Base-by-base conservation (phyloP, 2,888 invertebrate species). In the Itoplectis maculator region DNA sequence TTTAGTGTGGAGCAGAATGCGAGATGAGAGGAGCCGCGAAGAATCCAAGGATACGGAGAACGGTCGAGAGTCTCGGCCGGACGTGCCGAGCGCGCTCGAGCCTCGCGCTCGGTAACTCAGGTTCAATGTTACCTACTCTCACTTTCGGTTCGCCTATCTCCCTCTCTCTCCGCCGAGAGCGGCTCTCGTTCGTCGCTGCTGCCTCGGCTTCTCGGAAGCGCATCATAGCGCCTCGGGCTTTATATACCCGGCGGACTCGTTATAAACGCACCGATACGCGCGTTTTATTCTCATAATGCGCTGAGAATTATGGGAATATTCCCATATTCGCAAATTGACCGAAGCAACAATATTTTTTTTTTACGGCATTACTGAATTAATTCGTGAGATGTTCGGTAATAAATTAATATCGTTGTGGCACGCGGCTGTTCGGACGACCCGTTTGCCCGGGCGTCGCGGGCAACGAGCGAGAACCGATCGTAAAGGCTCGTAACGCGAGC, bases 111-210 rank as follows among this genome's bases (percentile, higher is more conserved):
- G 70, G 65, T 76, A 66, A 76, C 76, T 81, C 81, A 88, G 88
- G 88, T 89, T 88, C 89, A 89, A 89, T 88, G 88, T 86, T 88
- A 89, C 81, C 81, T 68, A 81, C 89, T 89, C 87, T 90, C 88
- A 87, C 89, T 90, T 89, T 90, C 88, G 87, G 84, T 84, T 81
- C 77, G 85, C 83, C 88, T 89, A 70, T 81, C 70, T 59, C 66
- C 23, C 75, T 76, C 77, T n/a, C 51, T 51, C n/a, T n/a, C n/a
- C n/a, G n/a, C n/a, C n/a, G n/a, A n/a, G n/a, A n/a, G n/a, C n/a
- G n/a, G n/a, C n/a, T n/a, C 69, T 47, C 29, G 47, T 45, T 47
- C 61, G 35, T 51, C 47, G n/a, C n/a, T n/a, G n/a, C n/a, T n/a
- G n/a, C n/a, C 68, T 56, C 35, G 56, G 37, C 54, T 74, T 70